Evolutionary conservation across 2,113 vertebrate species (phyloP).

Genomic region (Telmatochromis sp.): DNA sequence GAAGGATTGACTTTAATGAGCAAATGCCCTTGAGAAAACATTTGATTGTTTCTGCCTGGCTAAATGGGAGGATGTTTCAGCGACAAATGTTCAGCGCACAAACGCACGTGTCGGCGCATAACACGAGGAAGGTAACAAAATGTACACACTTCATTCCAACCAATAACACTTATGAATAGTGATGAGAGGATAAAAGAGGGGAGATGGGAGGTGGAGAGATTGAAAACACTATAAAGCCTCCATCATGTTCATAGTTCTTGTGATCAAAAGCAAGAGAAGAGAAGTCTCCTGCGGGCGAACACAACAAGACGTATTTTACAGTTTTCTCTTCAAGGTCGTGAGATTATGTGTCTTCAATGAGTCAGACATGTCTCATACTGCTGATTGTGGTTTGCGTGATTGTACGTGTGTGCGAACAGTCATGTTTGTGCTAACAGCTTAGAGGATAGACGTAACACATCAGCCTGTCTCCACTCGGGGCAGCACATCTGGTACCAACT

Average conservation of each 20-base stretch:
- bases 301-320: neutral
- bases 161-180: slow-evolving; percentile 31
- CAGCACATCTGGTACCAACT: slow-evolving; percentile 45
- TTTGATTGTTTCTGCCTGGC: slow-evolving; percentile 35
- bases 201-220: slow-evolving; percentile 4
- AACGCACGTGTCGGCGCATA: neutral
- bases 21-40: slow-evolving; percentile 17
- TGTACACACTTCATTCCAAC: neutral
- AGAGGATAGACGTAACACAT: neutral
- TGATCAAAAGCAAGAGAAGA: neutral
- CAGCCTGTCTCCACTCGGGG: neutral
- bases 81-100: slow-evolving; percentile 5
- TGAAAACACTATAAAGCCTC: slow-evolving; percentile 19
- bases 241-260: neutral
- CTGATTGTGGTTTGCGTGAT: neutral
- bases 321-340: slow-evolving; percentile 15
- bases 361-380: neutral
- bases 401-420: neutral
- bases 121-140: neutral
- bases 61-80: slow-evolving; percentile 26
- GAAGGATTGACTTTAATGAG: slow-evolving; percentile 31
- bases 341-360: neutral
- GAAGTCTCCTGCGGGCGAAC: neutral
- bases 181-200: slow-evolving; percentile 33
- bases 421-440: slow-evolving; percentile 5